Conservation (phyloP, 2,797 vertebrate genomes). For the Denticeps clupeoides region DNA sequence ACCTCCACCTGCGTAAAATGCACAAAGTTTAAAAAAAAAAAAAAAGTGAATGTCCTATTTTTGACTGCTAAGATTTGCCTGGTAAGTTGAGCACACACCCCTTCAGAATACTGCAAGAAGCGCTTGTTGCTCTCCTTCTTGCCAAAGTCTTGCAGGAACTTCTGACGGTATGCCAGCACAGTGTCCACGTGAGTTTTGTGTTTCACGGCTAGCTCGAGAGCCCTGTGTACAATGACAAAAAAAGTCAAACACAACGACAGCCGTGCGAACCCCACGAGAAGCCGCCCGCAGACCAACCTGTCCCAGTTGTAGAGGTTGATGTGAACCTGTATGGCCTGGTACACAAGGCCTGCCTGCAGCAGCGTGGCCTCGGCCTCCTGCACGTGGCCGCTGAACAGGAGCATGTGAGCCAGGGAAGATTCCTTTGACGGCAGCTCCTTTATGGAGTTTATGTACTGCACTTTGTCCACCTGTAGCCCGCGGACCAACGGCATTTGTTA, state of each 20-base stretch:
- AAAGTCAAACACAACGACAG: neutral
- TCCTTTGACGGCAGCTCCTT: constrained; percentile 88
- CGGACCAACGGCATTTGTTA: too few relatives aligned
- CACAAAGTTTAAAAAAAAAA: constrained; percentile 2
- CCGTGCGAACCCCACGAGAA: neutral
- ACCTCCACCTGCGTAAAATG: constrained; percentile 77
- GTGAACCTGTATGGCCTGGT: constrained; percentile 86
- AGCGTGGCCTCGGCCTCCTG: constrained; percentile 85
- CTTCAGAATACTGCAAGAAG: constrained; percentile 85
- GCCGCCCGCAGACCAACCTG: constrained; percentile 70
- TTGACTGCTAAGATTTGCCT: too few relatives aligned
- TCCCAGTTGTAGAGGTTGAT: constrained; percentile 93
- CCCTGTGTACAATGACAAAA: constrained; percentile 50
- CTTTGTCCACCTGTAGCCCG: constrained; percentile 71
- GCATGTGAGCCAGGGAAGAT: constrained; percentile 77
- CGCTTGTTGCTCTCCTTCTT: constrained; percentile 88
- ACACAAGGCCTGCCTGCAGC: constrained; percentile 79
- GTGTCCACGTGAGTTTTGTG: constrained; percentile 97
- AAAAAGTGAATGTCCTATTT: constrained; percentile 8
- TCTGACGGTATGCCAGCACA: constrained; percentile 81
- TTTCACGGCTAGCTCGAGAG: constrained; percentile 90
- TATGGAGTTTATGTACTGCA: constrained; percentile 85
- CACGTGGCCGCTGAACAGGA: constrained; percentile 81
- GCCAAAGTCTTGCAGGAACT: constrained; percentile 76
- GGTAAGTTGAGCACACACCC: too few relatives aligned